These are phyloP conservation scores for Drosophila mimica DNA, from an alignment of 2,888 invertebrate species.

Conservation along the genomic window DNA sequence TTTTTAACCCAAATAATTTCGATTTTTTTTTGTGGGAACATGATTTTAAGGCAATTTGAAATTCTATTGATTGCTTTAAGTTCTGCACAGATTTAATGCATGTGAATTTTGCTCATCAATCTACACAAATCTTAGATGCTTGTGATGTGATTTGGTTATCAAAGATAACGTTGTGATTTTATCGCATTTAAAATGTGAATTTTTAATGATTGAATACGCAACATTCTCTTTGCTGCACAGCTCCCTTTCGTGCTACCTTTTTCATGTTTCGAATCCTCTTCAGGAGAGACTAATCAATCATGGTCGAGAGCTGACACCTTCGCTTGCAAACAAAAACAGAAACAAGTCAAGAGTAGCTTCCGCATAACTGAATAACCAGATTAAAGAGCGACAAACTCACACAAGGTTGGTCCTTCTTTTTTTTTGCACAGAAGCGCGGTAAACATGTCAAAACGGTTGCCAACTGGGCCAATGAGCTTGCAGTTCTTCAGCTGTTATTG, in stretches of 20 bases:
- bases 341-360: slow-evolving; percentile 55
- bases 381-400: slow-evolving; percentile 16
- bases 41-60: background rate
- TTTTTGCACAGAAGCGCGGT: slow-evolving; percentile 46
- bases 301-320: slow-evolving; percentile 62
- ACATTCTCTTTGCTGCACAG: too few relatives aligned
- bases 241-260: background rate
- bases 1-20: slow-evolving; percentile 5
- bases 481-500: slow-evolving; percentile 13
- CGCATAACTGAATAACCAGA: slow-evolving; percentile 56
- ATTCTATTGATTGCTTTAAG: background rate
- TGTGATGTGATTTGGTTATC: background rate
- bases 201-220: background rate
- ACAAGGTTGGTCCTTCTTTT: slow-evolving; percentile 36
- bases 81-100: background rate
- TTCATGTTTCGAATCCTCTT: background rate
- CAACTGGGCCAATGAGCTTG: slow-evolving; percentile 68
- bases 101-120: background rate
- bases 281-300: slow-evolving; percentile 58
- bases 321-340: slow-evolving; percentile 24
- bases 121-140: background rate
- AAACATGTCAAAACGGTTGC: slow-evolving; percentile 62
- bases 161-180: background rate
- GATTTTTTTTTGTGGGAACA: background rate
- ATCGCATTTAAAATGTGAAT: background rate